Evolutionary conservation across 2,888 invertebrate species (phyloP), one percentile per base, ranked within the genome.

Genomic region (Ectemnius lituratus): DNA sequence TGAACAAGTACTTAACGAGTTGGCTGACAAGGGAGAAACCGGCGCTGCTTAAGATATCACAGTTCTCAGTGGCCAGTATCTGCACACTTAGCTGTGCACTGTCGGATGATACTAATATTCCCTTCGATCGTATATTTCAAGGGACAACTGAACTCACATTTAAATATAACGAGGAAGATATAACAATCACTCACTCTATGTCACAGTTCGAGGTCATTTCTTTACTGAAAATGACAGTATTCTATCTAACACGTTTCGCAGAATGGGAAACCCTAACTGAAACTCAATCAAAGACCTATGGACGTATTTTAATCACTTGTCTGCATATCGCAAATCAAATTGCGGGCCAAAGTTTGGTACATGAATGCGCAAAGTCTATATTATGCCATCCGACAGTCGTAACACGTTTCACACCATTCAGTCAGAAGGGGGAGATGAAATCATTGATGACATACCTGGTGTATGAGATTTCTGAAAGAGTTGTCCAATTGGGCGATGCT

Each of bases 1-100:
- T 91, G 6, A 87, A 92, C 47, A 91, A 91, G 70, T 94, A 94
- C 83, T 88, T 94, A 1, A 88, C 89, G 0, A 91, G 91, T 80
- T 94, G 94, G 94, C 87, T 88, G 23, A 85, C 89, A 1, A 73
- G 88, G 2, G 79, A 90, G 52, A 83, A 90, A 47, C 87, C 90
- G 14, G 61, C 85, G 4, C 72, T 91, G 16, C 85, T 92, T 14
- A 91, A 92, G 63, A 84, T 88, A 18, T 85, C 91, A 58, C 77
- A 88, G 46, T 87, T 87, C 2, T 86, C 89, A 70, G 91, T 91
- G 73, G 84, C 78, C 67, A 80, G 91, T 8, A 80, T 93, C 3
- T 87, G 86, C 67, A 91, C 88, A 72, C 84, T 93, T 70, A 93
- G 92, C 6, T 91, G 90, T 83, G 89, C 90, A 59, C 87, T 93